Evolutionary conservation across 2,888 invertebrate species (phyloP), one percentile per base, ranked within the genome.

Genomic region (Petrophora chlorosata): DNA sequence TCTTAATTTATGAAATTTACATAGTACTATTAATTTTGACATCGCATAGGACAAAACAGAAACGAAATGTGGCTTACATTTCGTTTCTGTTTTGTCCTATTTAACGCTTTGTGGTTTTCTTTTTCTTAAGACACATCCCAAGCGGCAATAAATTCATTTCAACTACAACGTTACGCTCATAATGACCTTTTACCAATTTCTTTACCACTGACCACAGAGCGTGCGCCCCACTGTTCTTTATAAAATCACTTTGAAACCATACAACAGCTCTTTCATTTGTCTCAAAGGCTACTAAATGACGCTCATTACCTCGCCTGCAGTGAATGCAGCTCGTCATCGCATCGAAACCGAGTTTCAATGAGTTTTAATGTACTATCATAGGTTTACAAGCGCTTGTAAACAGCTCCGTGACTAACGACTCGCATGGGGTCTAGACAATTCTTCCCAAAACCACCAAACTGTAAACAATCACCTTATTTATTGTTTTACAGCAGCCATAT

Each of bases 401-500:
- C 41, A 61, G 26, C 44, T 58, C 68, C 80, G 70, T 76, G 75
- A 71, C 84, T 48, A 79, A 80, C 62, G 48, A 73, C 65, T 78
- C 79, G 76, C 72, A 82, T 82, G 85, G 84, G 84, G 85, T 78
- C 84, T 67, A 33, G 46, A 69, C 73, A 73, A 67, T 62, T 28
- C 42, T 39, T 64, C 56, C 51, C 56, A 57, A 70, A 70, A 75
- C 77, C 76, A 79, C 82, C 60, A 80, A 75, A 78, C 70, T 72
- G 78, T 82, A 85, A 85, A 87, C 86, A 85, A 86, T 83, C 68
- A 61, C 53, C 68, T 78, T 79, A 84, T 88, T 88, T 86, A 89
- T 88, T 86, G 83, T 89, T 89, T 89, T 86, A 89, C 83, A 76
- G 77, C 82, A 70, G 71, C 76, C 73, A 82, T 88, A 87, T 81